These are phyloP conservation scores for Osmoderma eremita DNA, from an alignment of 2,888 invertebrate species.

Conservation along the genomic window DNA sequence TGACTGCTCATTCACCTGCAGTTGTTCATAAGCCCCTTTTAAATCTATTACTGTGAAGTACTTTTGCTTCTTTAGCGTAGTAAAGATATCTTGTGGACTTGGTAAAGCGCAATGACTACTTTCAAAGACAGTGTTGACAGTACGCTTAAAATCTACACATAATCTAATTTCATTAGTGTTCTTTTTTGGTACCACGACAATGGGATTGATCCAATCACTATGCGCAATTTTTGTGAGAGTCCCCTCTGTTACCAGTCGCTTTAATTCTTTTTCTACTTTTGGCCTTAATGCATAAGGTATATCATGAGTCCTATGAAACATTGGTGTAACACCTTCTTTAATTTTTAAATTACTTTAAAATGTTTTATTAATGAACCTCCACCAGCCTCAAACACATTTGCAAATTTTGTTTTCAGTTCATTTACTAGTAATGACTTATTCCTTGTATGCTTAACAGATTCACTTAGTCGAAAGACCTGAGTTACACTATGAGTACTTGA, in stretches of 20 bases:
- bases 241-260: conserved; percentile 43
- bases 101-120: conserved; percentile 53
- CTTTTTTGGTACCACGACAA: conserved; percentile 49
- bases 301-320: conserved; percentile 49
- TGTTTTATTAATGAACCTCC: conserved; percentile 13
- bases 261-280: conserved; percentile 47
- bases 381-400: conserved; percentile 3
- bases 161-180: neutral
- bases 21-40: conserved; percentile 49
- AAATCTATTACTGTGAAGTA: conserved; percentile 42
- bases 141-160: conserved; percentile 35
- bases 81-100: conserved; percentile 53
- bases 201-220: conserved; percentile 52
- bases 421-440: neutral
- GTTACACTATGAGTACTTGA: neutral
- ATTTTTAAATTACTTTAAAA: conserved; percentile 38
- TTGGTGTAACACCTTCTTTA: conserved; percentile 42
- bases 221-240: conserved; percentile 45
- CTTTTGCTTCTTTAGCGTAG: conserved; percentile 48
- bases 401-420: conserved; percentile 23
- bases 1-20: conserved; percentile 45
- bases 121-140: conserved; percentile 52
- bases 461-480: neutral
- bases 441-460: neutral
- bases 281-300: conserved; percentile 47